Conservation (phyloP, 1,140 invertebrate genomes). For the Capitella teleta region DNA sequence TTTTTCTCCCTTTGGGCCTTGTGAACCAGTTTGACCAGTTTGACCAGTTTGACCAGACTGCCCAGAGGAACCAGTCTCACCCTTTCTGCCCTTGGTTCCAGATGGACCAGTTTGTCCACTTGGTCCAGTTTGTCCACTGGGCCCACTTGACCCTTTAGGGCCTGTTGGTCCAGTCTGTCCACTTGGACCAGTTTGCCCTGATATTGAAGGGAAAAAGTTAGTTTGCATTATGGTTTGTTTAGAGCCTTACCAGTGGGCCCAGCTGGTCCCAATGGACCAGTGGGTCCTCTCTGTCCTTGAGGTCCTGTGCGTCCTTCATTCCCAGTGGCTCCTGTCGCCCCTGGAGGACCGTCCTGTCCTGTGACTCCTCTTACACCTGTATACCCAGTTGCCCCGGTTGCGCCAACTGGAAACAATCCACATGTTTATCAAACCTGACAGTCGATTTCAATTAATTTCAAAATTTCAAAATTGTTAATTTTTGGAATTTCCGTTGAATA, state of each 20-base stretch:
- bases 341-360: background rate
- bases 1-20: conserved; percentile 1
- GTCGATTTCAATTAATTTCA: too few species aligned
- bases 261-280: conserved; percentile 7
- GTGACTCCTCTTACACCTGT: background rate
- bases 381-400: background rate
- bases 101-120: too few species aligned
- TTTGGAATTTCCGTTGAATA: too few species aligned
- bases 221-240: too few species aligned
- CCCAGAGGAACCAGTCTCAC: conserved; percentile 5
- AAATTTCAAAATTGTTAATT: too few species aligned
- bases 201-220: conserved; percentile 1
- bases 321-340: conserved; percentile 1
- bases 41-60: background rate
- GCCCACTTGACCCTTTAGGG: background rate
- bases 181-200: conserved; percentile 2
- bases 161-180: conserved; percentile 5
- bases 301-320: conserved; percentile 1
- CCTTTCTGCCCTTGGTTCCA: conserved; percentile 2
- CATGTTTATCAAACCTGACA: too few species aligned
- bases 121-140: too few species aligned
- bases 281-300: background rate
- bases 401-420: background rate
- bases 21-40: background rate
- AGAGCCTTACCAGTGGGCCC: conserved; percentile 6